Base-by-base conservation (phyloP, 2,888 invertebrate genomes). In the Tolmerus cingulatus region DNA sequence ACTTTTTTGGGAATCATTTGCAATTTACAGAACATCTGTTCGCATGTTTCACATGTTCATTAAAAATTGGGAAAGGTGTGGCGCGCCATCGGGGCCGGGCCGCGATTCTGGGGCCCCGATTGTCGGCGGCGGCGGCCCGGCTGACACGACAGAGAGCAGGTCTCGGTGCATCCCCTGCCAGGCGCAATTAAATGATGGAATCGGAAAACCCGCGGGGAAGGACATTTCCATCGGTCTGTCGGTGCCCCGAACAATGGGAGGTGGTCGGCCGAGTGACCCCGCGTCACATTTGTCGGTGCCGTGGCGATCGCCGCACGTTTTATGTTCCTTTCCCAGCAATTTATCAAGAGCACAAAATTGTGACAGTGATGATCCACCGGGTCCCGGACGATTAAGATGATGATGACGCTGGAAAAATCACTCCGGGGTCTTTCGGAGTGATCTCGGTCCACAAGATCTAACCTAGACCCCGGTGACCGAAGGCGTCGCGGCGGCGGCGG, bases 291-390 rank as follows among this genome's bases (percentile, higher is more conserved):
- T 30, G 40, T 43, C 30, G 66, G 40, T 66, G 23, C 43, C 74
- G 74, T 74, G 74, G 27, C 37, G 34, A 43, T 43, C 43, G 74
- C 74, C 74, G 7, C 40, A 74, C 27, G 34, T 77, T 77, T 77
- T 77, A 14, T 86, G 76, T 37, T 55, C 66, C 57, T 40, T 37
- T 86, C 78, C 57, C 77, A 86, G 19, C 86, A 86, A 86, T 86
- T 86, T 86, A 78, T 86, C 66, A 87, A 79, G 74, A 87, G 78
- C 66, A 79, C 30, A 66, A 55, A 46, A 74, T 30, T 19, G 78
- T 74, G 87, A 87, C 79, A 74, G 81, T 82, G 87, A 87, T 87
- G 87, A 87, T 87, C 87, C 34, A 81, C 81, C 12, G 66, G 66
- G 19, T 12, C 12, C 27, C 27, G 66, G 23, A 27, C 19, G 27